A percentile compares a stretch with the other conserved stretches of the same genome.
Conservation (phyloP, 2,797 vertebrate genomes). For the Sebastes reedi region DNA sequence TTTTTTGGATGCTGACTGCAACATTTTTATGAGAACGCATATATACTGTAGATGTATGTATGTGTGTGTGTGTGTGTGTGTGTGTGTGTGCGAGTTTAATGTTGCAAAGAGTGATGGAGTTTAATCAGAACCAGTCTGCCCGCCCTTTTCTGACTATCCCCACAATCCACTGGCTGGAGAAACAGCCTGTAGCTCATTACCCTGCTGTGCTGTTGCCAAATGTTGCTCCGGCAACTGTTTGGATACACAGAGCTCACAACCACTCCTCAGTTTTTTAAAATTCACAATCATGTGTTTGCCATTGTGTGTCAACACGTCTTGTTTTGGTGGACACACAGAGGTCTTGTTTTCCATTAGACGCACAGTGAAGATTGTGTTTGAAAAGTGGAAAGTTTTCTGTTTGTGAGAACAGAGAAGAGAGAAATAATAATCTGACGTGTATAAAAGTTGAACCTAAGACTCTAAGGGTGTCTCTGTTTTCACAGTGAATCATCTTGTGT, state of each 20-base stretch:
- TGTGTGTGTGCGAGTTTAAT: slow-evolving; percentile 11
- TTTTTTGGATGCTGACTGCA: slow-evolving; percentile 14
- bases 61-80: neutral
- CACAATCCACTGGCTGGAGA: slow-evolving; percentile 46
- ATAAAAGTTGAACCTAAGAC: slow-evolving; percentile 7
- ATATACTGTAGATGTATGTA: neutral
- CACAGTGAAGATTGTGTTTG: slow-evolving; percentile 16
- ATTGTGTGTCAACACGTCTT: slow-evolving; percentile 10
- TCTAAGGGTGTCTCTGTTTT: slow-evolving; percentile 53
- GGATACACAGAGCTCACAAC: slow-evolving; percentile 5
- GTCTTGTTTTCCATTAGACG: slow-evolving; percentile 37
- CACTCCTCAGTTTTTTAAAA: slow-evolving; percentile 16
- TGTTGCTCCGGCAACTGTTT: slow-evolving; percentile 41
- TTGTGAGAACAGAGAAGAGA: slow-evolving; percentile 6
- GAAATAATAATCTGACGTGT: slow-evolving; percentile 5
- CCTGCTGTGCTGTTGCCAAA: slow-evolving; percentile 47
- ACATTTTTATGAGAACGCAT: slow-evolving; percentile 8
- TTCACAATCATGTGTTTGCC: neutral
- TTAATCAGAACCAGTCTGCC: slow-evolving; percentile 52
- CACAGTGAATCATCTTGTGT: slow-evolving; percentile 51
- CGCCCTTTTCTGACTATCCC: slow-evolving; percentile 46
- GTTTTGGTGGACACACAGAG: neutral
- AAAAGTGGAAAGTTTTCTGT: slow-evolving; percentile 19
- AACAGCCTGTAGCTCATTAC: slow-evolving; percentile 58
- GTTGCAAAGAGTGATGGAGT: slow-evolving; percentile 26